These are phyloP conservation scores for Odontamblyopus lacepedii DNA, from an alignment of 2,797 vertebrate species.

Conservation along the genomic window DNA sequence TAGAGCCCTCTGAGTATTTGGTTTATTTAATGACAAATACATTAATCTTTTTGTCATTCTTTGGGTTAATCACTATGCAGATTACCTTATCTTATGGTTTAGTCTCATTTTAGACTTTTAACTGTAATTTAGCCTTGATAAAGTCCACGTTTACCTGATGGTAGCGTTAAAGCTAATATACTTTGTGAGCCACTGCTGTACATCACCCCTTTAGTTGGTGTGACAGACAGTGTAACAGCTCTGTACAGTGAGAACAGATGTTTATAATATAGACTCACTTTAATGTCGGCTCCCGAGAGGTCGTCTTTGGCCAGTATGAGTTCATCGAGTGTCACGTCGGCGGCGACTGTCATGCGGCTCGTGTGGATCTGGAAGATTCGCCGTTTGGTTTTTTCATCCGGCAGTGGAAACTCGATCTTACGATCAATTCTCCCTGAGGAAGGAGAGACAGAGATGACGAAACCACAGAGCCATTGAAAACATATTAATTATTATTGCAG, in stretches of 20 bases:
- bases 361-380: constrained; percentile 98
- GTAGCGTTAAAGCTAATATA: too few relatives aligned
- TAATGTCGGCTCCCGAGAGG: constrained; percentile 96
- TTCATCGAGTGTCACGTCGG: constrained; percentile 93
- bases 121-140: too few relatives aligned
- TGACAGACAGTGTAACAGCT: too few relatives aligned
- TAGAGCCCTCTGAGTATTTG: too few relatives aligned
- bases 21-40: too few relatives aligned
- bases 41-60: too few relatives aligned
- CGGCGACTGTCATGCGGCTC: constrained; percentile 93
- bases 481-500: too few relatives aligned
- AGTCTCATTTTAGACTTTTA: too few relatives aligned
- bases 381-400: constrained; percentile 96
- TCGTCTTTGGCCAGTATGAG: constrained; percentile 97
- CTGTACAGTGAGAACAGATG: too few relatives aligned
- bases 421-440: constrained; percentile 90
- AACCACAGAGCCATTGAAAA: neutral
- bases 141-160: too few relatives aligned
- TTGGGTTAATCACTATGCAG: neutral
- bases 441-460: neutral
- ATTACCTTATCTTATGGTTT: neutral
- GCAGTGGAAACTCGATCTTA: constrained; percentile 96
- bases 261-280: constrained; percentile 69
- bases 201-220: too few relatives aligned
- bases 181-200: too few relatives aligned